Evolutionary conservation across 1,140 invertebrate genomes (phyloP).

Genomic region (Drosophila sturtevanti): DNA sequence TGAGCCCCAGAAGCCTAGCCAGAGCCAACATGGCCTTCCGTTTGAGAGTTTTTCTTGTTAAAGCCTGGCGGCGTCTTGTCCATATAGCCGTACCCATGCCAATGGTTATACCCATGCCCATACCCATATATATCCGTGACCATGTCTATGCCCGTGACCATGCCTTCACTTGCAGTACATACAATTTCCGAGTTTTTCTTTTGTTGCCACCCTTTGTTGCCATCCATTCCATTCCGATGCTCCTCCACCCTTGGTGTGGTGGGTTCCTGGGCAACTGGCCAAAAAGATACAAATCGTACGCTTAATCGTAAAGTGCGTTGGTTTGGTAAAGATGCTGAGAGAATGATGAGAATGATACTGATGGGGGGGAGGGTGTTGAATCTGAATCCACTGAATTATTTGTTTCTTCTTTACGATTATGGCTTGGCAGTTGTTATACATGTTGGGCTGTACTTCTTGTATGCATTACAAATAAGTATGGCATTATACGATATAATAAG

Average conservation of each 20-base stretch:
- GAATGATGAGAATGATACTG: neutral
- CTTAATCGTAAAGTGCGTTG: neutral
- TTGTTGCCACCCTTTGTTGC: neutral
- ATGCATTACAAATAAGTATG: constrained; percentile 11
- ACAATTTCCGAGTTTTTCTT: constrained; percentile 41
- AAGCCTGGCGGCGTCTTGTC: constrained; percentile 10
- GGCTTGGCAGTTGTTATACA: constrained; percentile 17
- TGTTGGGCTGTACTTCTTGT: constrained; percentile 1
- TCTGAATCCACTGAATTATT: constrained; percentile 45
- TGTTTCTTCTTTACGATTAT: constrained; percentile 67
- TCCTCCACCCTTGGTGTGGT: too few species aligned
- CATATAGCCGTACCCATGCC: constrained; percentile 18
- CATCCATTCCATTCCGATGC: neutral
- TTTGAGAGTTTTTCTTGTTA: constrained; percentile 15
- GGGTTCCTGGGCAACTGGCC: constrained; percentile 12
- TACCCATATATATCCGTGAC: too few species aligned
- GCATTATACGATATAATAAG: constrained; percentile 40
- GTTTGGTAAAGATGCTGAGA: too few species aligned
- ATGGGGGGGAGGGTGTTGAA: constrained; percentile 22
- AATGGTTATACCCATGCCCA: constrained; percentile 3
- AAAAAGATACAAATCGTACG: constrained; percentile 30
- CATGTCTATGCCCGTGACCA: constrained; percentile 5
- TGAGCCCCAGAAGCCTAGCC: neutral
- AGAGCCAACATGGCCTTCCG: constrained; percentile 6
- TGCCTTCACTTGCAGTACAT: constrained; percentile 25